phyloP scores from a whole-genome alignment of 2,113 vertebrate genomes.

The Mobula birostris region DNA sequence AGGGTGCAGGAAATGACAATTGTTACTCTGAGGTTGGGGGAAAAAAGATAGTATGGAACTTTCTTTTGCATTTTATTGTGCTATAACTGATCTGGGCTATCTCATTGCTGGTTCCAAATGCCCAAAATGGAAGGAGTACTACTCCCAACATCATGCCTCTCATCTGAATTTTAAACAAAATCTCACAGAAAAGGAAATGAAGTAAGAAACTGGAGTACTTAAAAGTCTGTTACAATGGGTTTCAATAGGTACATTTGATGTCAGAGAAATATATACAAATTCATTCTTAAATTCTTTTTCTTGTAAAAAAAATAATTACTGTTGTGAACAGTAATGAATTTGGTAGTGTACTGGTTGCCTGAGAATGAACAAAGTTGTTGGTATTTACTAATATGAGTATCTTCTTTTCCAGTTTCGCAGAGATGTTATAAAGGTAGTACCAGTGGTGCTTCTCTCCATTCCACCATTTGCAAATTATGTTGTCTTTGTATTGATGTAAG shows the following conservation, averaged over 20 bases:
- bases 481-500: conserved; percentile 87
- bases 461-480: conserved; percentile 93
- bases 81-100: background rate
- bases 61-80: background rate
- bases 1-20: background rate
- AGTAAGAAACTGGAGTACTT: background rate
- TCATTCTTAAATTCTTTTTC: too few relatives aligned
- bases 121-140: background rate
- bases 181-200: background rate
- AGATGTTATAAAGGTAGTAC: conserved; percentile 74
- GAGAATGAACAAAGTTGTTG: background rate
- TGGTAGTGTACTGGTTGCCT: background rate
- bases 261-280: too few relatives aligned
- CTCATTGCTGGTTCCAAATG: background rate
- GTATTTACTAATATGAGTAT: background rate
- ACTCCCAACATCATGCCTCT: background rate
- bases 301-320: background rate
- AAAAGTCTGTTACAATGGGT: background rate
- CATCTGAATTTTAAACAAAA: background rate
- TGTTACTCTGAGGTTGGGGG: background rate
- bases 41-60: background rate
- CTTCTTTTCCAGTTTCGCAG: conserved; percentile 67
- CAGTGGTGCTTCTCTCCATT: conserved; percentile 72
- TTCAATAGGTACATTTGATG: too few relatives aligned
- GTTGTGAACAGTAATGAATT: background rate